Percentiles rank a stretch among this genome's conserved stretches.
phyloP scores from a whole-genome alignment of 2,888 invertebrate genomes.

The Tryphoninae sp. region DNA sequence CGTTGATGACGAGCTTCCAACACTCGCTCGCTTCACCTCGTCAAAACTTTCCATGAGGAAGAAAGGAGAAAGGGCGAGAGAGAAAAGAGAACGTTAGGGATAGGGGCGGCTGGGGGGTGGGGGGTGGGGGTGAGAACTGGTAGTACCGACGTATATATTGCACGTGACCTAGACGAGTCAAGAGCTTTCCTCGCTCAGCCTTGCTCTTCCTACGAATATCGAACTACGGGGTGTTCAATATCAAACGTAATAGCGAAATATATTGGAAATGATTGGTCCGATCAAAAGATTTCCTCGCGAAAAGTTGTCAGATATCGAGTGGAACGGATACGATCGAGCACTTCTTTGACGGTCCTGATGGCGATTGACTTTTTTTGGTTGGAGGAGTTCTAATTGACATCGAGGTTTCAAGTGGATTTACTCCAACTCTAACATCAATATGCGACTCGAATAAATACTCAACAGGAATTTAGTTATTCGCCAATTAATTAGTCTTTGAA shows the following conservation, averaged over 20 bases:
- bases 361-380: too few species aligned
- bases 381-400: too few species aligned
- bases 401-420: too few species aligned
- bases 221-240: not conserved
- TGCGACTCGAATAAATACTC: too few species aligned
- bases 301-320: not conserved
- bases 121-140: not conserved
- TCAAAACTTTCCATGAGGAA: conserved; percentile 63
- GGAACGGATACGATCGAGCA: not conserved
- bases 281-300: not conserved
- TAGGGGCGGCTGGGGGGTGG: not conserved
- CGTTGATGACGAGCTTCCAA: conserved; percentile 52
- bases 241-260: not conserved
- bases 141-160: conserved; percentile 7
- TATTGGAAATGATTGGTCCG: not conserved
- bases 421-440: too few species aligned
- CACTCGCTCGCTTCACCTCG: conserved; percentile 60
- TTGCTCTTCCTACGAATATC: conserved; percentile 31
- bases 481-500: too few species aligned
- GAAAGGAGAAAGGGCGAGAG: conserved; percentile 5
- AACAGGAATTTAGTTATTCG: too few species aligned
- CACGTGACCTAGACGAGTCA: conserved; percentile 53
- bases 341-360: too few species aligned
- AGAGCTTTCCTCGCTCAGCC: conserved; percentile 65
- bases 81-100: not conserved